These are phyloP conservation scores for Aphaenogaster floridana DNA, from an alignment of 1,140 invertebrate genomes.

Conservation along the genomic window DNA sequence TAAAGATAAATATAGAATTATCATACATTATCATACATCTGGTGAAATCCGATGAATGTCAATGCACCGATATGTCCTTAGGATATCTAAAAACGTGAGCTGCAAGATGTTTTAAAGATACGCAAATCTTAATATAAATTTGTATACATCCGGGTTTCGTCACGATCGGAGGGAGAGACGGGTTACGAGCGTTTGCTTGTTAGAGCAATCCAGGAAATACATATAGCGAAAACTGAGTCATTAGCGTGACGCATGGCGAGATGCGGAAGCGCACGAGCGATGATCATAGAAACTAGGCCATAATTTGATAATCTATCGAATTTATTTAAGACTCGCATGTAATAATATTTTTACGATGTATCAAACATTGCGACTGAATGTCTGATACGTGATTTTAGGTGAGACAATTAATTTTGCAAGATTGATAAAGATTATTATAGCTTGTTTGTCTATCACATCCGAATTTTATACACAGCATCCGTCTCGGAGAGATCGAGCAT, in stretches of 20 bases:
- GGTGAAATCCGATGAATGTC: not conserved
- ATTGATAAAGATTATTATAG: not conserved
- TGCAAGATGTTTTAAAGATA: not conserved
- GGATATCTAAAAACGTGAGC: not conserved
- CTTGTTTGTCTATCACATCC: not conserved
- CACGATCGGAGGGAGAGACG: not conserved
- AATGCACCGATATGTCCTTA: not conserved
- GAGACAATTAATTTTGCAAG: not conserved
- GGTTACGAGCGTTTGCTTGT: not conserved
- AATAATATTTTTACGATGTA: not conserved
- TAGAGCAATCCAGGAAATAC: conserved; percentile 22
- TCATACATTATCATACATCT: not conserved
- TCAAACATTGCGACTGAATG: not conserved
- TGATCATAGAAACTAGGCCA: not conserved
- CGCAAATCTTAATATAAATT: not conserved
- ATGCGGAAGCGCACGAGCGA: conserved; percentile 5
- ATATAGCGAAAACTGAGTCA: conserved; percentile 52
- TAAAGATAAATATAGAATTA: not conserved
- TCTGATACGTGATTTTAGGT: not conserved
- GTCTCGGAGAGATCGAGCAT: not conserved
- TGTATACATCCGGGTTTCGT: not conserved
- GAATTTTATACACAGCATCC: not conserved
- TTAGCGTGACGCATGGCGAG: conserved; percentile 21
- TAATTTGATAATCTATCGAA: not conserved
- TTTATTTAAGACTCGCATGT: not conserved